Base-by-base conservation (phyloP, 2,113 vertebrate species). In the Alaudala cheleensis region DNA sequence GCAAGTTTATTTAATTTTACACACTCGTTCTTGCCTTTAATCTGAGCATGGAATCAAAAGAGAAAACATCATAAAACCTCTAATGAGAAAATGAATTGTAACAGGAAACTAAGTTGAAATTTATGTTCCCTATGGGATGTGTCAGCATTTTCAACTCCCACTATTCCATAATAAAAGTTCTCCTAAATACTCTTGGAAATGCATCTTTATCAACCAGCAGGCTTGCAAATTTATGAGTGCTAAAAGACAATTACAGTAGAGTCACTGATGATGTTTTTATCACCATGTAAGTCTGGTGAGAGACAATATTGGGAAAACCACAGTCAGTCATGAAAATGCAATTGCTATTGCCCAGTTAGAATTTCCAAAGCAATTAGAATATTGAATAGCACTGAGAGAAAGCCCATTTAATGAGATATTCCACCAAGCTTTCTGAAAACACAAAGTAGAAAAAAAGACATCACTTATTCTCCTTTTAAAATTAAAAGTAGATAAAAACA, bases 21-120 rank as follows among this genome's bases (percentile, higher is more conserved):
- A 11, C 54, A 34, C 72, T 94, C 25, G 4, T 79, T 82, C n/a
- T 40, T 76, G 53, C 2, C 2, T 85, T 94, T 90, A 88, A 88
- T 77, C 54, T 73, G 50, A 77, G 42, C 57, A 70, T 25, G 85
- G 53, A 92, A 89, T 79, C 69, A 82, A 64, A 84, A 83, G 40
- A 79, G 34, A 88, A 90, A 77, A 42, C 34, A 57, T 82, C 42
- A 72, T 85, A 90, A 82, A 84, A 67, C 29, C 24, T 31, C 40
- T 88, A 88, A 92, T 51, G 61, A 80, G 66, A 92, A 95, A 91
- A 90, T 40, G 25, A 95, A 88, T 80, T 89, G 47, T 61, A 88
- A 82, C 14, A 56, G 70, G 51, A 82, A 94, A 50, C 89, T n/a
- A 56, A 89, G 40, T 57, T 93, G 37, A 71, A 79, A 92, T 92